A percentile compares a stretch with the other conserved stretches of the same genome.
Conservation (phyloP, 2,888 invertebrate species). For the Crossocerus cetratus region DNA sequence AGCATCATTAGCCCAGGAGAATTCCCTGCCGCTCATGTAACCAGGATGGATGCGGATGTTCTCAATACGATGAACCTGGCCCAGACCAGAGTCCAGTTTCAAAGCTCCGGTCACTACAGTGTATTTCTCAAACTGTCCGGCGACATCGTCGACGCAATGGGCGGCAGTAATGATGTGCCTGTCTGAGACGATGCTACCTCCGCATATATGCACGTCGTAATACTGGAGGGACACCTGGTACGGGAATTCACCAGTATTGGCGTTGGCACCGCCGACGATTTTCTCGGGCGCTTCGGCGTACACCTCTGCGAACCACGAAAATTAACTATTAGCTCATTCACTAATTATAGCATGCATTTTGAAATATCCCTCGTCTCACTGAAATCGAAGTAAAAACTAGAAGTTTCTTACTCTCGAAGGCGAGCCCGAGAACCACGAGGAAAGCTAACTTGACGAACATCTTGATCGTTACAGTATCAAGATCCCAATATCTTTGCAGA, state of each 20-base stretch:
- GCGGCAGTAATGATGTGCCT: conserved; percentile 16
- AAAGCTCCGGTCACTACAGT: not conserved
- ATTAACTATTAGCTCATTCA: not conserved
- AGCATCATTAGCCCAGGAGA: conserved; percentile 7
- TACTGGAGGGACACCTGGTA: conserved; percentile 15
- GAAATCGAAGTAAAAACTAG: not conserved
- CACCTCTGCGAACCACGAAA: not conserved
- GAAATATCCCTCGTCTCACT: not conserved
- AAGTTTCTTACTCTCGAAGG: not conserved
- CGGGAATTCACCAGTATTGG: conserved; percentile 5
- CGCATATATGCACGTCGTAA: conserved; percentile 13
- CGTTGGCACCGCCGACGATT: conserved; percentile 17
- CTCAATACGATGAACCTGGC: not conserved
- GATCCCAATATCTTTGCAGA: no score
- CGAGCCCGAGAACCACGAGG: not conserved
- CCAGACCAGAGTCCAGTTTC: not conserved
- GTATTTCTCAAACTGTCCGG: not conserved
- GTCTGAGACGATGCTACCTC: conserved; percentile 7
- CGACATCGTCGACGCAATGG: conserved; percentile 9
- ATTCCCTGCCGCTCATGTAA: not conserved
- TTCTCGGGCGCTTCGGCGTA: conserved; percentile 18
- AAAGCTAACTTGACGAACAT: not conserved
- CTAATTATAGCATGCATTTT: not conserved
- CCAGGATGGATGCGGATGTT: not conserved
- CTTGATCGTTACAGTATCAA: not conserved